A percentile compares a stretch with the other conserved stretches of the same genome.
Evolutionary conservation across 2,888 invertebrate genomes (phyloP).

Genomic region (Deilephila porcellus): DNA sequence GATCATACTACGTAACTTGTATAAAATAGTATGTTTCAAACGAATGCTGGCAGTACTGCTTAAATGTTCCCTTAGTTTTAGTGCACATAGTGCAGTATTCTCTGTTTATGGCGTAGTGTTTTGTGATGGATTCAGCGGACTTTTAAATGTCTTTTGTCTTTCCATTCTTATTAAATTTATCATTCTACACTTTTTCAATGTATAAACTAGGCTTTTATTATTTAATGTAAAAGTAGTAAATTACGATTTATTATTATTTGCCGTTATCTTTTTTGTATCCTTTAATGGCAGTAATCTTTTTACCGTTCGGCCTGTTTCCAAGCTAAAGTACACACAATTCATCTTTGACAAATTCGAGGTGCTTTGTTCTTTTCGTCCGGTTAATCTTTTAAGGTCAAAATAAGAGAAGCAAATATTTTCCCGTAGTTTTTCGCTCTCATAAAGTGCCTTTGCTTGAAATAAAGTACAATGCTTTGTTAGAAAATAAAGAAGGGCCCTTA

Average conservation of each 20-base stretch:
- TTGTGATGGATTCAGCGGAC: background rate
- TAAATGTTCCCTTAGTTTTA: background rate
- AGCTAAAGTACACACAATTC: background rate
- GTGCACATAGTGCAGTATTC: too few relatives aligned
- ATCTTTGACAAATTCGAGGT: conserved; percentile 2
- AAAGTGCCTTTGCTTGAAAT: conserved; percentile 3
- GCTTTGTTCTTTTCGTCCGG: conserved; percentile 6
- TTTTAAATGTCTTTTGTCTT: conserved; percentile 10
- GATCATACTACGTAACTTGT: too few relatives aligned
- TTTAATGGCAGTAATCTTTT: background rate
- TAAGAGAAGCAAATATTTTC: conserved; percentile 1
- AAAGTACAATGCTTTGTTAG: background rate
- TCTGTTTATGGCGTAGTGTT: background rate
- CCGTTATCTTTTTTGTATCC: too few relatives aligned
- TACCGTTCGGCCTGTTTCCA: background rate
- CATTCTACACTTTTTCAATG: background rate
- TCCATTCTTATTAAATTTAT: background rate
- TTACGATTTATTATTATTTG: too few relatives aligned
- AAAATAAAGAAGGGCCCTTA: background rate
- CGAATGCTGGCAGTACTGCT: background rate
- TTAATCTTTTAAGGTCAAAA: conserved; percentile 6
- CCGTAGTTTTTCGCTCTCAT: background rate
- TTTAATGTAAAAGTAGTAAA: too few relatives aligned
- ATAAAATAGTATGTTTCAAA: background rate
- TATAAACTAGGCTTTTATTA: background rate